These are phyloP conservation scores for Pseudopodoces humilis DNA, from an alignment of 2,113 vertebrate genomes.

Conservation along the genomic window DNA sequence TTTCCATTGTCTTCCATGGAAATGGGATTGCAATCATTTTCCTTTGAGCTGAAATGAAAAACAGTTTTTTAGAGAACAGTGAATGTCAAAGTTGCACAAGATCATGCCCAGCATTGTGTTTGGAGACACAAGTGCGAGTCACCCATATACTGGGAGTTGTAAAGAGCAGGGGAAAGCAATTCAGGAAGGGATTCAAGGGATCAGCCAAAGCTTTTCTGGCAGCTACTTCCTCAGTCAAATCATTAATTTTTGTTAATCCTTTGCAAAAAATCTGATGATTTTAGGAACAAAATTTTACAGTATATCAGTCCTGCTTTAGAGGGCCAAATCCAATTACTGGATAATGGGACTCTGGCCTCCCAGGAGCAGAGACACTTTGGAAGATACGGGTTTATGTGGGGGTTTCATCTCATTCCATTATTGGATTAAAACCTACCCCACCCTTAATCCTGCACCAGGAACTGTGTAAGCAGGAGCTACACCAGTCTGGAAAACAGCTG, in stretches of 20 bases:
- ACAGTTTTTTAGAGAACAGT: background rate
- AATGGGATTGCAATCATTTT: background rate
- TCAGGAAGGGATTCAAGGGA: constrained; percentile 6
- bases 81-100: background rate
- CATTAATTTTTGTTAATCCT: constrained; percentile 40
- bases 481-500: background rate
- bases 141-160: background rate
- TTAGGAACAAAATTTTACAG: background rate
- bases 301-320: background rate
- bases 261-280: constrained; percentile 24
- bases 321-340: constrained; percentile 40
- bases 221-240: background rate
- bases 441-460: background rate
- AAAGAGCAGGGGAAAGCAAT: background rate
- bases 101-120: accelerated
- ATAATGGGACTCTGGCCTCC: background rate
- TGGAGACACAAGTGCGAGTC: background rate
- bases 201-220: background rate
- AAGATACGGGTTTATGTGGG: background rate
- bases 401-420: background rate
- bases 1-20: background rate
- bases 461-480: background rate
- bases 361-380: background rate
- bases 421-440: constrained; percentile 4
- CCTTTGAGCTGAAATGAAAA: background rate